Evolutionary conservation across 2,888 invertebrate genomes (phyloP), one percentile per base, ranked within the genome.

Genomic region (Epinotia demarniana): DNA sequence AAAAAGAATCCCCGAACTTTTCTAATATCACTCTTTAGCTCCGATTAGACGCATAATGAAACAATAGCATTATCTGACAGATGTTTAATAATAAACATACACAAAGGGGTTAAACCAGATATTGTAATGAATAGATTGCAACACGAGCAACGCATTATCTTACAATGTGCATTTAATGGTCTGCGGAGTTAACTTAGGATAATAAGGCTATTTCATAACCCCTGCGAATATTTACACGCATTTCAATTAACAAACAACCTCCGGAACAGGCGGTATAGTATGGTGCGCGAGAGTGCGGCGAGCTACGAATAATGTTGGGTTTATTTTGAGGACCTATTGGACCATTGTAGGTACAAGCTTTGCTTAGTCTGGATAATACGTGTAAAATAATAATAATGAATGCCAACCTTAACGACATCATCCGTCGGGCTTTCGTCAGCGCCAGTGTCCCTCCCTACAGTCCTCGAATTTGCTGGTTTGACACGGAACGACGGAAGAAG

Each of bases 221-320:
- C 80, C 83, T 80, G 81, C 80, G 84, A 86, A 86, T 90, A 90
- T 90, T 90, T 91, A 91, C 92, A 92, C 89, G 91, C 89, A 87
- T 91, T 91, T 90, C 91, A 92, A 92, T 92, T 92, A 92, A 91
- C 90, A 85, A 88, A 90, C 90, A 86, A 86, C 85, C 84, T 77
- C 85, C 85, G 85, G 86, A 88, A 88, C 90, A 86, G 84, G 86
- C 82, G 80, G 85, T 89, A 27, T 27, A 58, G 60, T 53, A 61
- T 85, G 80, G 81, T 82, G 85, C 86, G 81, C 86, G 84, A 82
- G 81, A 80, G 80, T 79, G 76, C 84, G 74, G 73, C 53, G 83
- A 87, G 80, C 82, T 86, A 83, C 79, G 85, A 89, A 85, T 16
- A 19, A 39, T 43, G 16, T 53, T 53, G 3, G 3, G 12, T n/a